Evolutionary conservation across 2,113 vertebrate species (phyloP), one percentile per base, ranked within the genome.

Genomic region (Pardalotus punctatus): DNA sequence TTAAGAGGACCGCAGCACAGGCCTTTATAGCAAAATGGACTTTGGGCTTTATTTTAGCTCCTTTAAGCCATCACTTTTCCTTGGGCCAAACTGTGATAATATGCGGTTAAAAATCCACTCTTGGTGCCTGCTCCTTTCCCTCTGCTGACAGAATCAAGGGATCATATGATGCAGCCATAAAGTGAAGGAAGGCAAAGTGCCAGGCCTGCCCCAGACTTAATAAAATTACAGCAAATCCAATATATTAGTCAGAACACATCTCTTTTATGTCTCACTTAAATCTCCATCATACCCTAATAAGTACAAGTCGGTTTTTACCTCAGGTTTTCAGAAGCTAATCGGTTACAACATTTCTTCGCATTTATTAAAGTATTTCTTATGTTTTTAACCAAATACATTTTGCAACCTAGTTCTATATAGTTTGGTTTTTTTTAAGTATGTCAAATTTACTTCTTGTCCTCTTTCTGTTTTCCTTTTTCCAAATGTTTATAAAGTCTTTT

Each of bases 261-360:
- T 81, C 78, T 96, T 93, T 87, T 91, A 94, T 48, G 69, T 81
- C 58, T 62, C 81, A 81, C 79, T 96, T 90, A 95, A 96, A 94
- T 83, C 56, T 86, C 62, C 71, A 76, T 81, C 7, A 1, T 78
- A 91, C 47, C 56, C 69, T 92, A 85, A 38, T 79, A 91, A 90
- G 81, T 23, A 42, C 86, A 93, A 96, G 38, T 95, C 56, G 35
- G 15, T 33, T 96, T 93, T 93, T 56, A 70, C 70, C 56, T 94
- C 24, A 10, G 58, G 71, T 94, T 93, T 95, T 93, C 65, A 74
- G 77, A 69, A 88, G 43, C 58, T 93, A 77, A 51, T 88, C n/a
- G 4, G 64, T 50, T 94, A 62, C 19, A 73, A 61, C 33, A 86
- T 10, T 67, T 70, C 74, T 56, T 81, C 79, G n/a, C 4, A 0